These are phyloP conservation scores for Florisuga fusca DNA, from an alignment of 2,797 vertebrate genomes.

Conservation along the genomic window DNA sequence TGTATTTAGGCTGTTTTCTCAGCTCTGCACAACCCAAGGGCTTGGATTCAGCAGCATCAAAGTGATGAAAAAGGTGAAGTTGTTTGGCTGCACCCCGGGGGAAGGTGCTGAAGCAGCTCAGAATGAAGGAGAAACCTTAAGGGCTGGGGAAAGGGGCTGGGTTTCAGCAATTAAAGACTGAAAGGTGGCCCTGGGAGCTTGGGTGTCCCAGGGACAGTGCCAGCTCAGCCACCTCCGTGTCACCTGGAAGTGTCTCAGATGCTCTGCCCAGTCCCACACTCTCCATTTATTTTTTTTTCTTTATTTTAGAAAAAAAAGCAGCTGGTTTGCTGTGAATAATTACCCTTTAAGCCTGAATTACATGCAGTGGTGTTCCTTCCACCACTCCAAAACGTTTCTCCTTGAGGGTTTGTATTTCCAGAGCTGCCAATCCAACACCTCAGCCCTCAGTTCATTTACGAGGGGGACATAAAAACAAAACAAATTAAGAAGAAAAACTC, in stretches of 20 bases:
- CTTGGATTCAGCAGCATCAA: background rate
- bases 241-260: background rate
- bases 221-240: background rate
- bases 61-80: background rate
- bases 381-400: background rate
- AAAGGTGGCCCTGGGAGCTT: background rate
- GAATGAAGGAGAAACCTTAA: background rate
- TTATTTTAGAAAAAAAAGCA: background rate
- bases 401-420: background rate
- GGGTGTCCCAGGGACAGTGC: background rate
- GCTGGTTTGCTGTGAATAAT: background rate
- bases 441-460: background rate
- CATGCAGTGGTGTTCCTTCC: background rate
- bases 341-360: background rate
- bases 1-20: conserved; percentile 28
- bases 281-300: background rate
- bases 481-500: background rate
- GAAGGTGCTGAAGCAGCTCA: background rate
- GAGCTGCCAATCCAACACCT: conserved; percentile 42
- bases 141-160: background rate
- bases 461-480: background rate
- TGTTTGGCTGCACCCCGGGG: background rate
- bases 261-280: background rate
- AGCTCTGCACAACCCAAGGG: background rate
- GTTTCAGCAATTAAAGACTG: background rate